A percentile compares a stretch with the other conserved stretches of the same genome.
Evolutionary conservation across 1,140 invertebrate genomes (phyloP).

Genomic region (Laodelphax striatellus): DNA sequence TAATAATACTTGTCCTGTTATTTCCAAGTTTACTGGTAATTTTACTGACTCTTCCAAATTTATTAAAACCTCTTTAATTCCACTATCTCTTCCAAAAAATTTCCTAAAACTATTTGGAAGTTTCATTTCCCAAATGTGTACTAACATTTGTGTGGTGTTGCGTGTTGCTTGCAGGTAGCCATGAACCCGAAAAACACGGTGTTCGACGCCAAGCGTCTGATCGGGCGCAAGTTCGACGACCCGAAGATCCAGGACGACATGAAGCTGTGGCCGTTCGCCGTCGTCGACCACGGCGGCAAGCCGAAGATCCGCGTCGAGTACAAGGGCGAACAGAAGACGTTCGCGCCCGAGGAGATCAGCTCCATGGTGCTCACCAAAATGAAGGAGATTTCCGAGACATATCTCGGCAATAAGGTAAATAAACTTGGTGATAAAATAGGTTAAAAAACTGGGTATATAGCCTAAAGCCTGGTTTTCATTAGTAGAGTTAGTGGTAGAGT

Average conservation of each 20-base stretch:
- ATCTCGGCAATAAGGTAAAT: conserved; percentile 41
- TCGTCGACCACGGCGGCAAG: conserved; percentile 45
- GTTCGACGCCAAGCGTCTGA: conserved; percentile 64
- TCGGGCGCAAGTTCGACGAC: conserved; percentile 48
- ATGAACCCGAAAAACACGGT: conserved; percentile 80
- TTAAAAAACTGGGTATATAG: too few relatives aligned
- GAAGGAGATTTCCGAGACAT: conserved; percentile 52
- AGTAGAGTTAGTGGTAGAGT: too few relatives aligned
- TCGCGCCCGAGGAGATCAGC: conserved; percentile 66
- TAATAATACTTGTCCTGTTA: too few relatives aligned
- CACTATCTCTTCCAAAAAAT: too few relatives aligned
- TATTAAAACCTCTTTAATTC: too few relatives aligned
- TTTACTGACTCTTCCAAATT: too few relatives aligned
- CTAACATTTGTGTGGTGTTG: too few relatives aligned
- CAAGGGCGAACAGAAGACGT: conserved; percentile 59
- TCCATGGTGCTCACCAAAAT: conserved; percentile 58
- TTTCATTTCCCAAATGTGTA: too few relatives aligned
- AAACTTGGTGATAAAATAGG: too few relatives aligned
- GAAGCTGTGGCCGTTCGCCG: conserved; percentile 56
- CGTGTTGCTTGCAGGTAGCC: conserved; percentile 42
- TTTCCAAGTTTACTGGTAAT: too few relatives aligned
- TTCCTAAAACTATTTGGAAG: too few relatives aligned
- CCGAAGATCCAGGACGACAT: conserved; percentile 52
- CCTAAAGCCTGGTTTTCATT: too few relatives aligned
- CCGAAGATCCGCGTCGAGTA: conserved; percentile 54